Percentiles rank a stretch among this genome's conserved stretches.
Evolutionary conservation across 2,888 invertebrate species (phyloP).

Genomic region (Ecliptopera silaceata): DNA sequence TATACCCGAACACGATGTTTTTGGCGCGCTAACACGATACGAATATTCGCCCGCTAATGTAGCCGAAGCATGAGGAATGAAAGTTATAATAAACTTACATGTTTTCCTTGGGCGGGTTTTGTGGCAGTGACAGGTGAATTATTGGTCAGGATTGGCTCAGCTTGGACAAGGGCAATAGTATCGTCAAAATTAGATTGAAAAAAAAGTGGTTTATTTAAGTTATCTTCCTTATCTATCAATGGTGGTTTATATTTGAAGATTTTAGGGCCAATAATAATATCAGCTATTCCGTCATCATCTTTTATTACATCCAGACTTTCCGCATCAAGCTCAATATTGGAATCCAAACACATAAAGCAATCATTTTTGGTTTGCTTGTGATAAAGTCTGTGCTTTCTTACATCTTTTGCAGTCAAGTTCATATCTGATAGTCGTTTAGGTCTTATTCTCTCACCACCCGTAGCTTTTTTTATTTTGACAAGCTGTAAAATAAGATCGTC

Average conservation of each 20-base stretch:
- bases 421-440: constrained; percentile 13
- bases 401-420: constrained; percentile 6
- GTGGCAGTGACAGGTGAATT: background rate
- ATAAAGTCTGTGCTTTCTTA: constrained; percentile 11
- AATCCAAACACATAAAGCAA: constrained; percentile 42
- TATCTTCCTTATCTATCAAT: constrained; percentile 29
- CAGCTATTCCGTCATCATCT: constrained; percentile 23
- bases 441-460: constrained; percentile 10
- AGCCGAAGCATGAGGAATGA: too few relatives aligned
- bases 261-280: constrained; percentile 58
- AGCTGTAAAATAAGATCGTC: constrained; percentile 48
- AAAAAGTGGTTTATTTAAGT: constrained; percentile 40
- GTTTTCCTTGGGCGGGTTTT: constrained; percentile 11
- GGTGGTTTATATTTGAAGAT: constrained; percentile 49
- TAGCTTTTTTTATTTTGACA: constrained; percentile 46
- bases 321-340: constrained; percentile 40
- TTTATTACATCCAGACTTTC: constrained; percentile 41
- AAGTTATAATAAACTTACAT: constrained; percentile 1
- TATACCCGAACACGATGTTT: too few relatives aligned
- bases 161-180: constrained; percentile 8
- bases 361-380: constrained; percentile 24
- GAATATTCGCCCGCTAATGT: too few relatives aligned
- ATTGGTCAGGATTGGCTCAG: background rate
- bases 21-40: too few relatives aligned
- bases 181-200: constrained; percentile 44